These are phyloP conservation scores for Diachrysia chrysitis DNA, from an alignment of 2,888 invertebrate species.

Conservation along the genomic window DNA sequence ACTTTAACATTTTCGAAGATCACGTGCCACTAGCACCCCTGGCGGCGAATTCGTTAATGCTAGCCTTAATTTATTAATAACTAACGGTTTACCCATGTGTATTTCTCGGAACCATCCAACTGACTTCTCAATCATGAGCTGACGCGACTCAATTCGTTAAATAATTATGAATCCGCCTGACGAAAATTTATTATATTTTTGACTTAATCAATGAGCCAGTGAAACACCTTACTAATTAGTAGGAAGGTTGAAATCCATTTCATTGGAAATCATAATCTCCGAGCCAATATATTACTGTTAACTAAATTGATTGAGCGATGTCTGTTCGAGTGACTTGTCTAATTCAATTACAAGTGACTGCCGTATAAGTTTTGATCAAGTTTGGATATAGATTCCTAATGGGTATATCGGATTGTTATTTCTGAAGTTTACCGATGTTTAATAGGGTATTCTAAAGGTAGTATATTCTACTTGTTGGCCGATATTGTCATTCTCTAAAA, in stretches of 20 bases:
- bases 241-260: neutral
- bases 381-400: neutral
- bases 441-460: neutral
- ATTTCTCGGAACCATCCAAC: too few species aligned
- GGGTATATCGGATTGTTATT: neutral
- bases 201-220: neutral
- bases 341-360: constrained; percentile 5
- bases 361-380: neutral
- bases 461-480: too few species aligned
- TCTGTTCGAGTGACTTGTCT: constrained; percentile 5
- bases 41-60: too few species aligned
- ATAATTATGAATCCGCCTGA: neutral
- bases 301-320: neutral
- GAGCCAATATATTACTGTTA: neutral
- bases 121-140: too few species aligned
- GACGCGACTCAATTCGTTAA: too few species aligned
- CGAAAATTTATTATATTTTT: too few species aligned
- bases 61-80: too few species aligned
- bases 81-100: too few species aligned
- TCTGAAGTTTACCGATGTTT: neutral
- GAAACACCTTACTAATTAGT: neutral
- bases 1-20: too few species aligned
- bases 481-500: too few species aligned
- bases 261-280: neutral
- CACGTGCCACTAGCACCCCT: too few species aligned